Evolutionary conservation across 2,888 invertebrate genomes (phyloP), one percentile per base, ranked within the genome.

Genomic region (Eupeodes luniger): DNA sequence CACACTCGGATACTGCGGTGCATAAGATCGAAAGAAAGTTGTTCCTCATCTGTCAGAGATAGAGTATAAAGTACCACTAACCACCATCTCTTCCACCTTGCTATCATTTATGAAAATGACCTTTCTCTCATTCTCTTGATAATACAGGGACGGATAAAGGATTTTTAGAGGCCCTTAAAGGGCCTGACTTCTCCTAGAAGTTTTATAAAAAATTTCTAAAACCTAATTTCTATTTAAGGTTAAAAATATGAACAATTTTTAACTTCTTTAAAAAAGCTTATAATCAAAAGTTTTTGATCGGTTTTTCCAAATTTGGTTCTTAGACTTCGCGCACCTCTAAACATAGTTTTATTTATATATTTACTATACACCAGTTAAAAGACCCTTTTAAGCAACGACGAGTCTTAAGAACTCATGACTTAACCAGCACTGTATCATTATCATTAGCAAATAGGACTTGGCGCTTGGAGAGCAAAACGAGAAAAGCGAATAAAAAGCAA

Each of bases 41-140:
- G 87, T 87, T 87, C 84, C 84, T 80, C 84, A 81, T 87, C 66
- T 72, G 84, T 77, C 80, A 80, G 84, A 80, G 80, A 77, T 67
- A 14, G 2, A 40, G 40, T 40, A 40, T 5, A 40, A 5, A 9
- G 9, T 40, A 5, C 40, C 40, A 40, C 40, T 1, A 40, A 9
- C 9, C 1, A 40, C 40, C 40, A 9, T 27, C 27, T 27, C 27
- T 27, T 27, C 27, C 27, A 27, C 27, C 27, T 27, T 27, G 4
- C 16, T n/a, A 7, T 49, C 49, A 67, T 51, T 14, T 19, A 87
- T 79, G 72, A 80, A 75, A 72, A 76, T 87, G 80, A 87, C 84
- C 87, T 87, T 84, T 87, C 84, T 81, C 72, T 84, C 76, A 12
- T n/a, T 53, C 59, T 62, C 78, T 27, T 27, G 27, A 10, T 0